Conservation (phyloP, 2,113 vertebrate species). For the Gnathonemus longibarbis region DNA sequence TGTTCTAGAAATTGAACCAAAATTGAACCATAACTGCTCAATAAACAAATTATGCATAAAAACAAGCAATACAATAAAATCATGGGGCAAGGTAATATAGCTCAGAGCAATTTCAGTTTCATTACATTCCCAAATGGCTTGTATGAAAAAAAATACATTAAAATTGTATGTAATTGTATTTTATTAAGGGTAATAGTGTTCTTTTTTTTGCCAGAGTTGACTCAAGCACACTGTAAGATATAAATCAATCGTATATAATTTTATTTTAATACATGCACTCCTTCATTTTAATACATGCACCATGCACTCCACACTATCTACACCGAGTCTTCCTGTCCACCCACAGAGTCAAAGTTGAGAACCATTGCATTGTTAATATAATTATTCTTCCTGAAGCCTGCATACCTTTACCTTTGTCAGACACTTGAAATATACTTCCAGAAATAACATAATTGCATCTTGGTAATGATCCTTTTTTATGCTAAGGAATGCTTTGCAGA, state of each 20-base stretch:
- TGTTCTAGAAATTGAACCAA: not conserved
- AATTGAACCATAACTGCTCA: not conserved
- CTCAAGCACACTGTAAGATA: not conserved
- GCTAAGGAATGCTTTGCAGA: not conserved
- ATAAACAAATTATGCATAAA: not conserved
- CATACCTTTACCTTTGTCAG: not conserved
- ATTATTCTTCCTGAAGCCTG: not conserved
- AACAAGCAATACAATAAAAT: not conserved
- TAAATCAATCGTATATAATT: not conserved
- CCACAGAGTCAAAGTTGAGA: not conserved
- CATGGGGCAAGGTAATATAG: not conserved
- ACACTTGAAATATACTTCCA: not conserved
- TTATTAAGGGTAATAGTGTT: not conserved
- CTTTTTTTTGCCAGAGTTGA: not conserved
- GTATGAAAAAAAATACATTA: not conserved
- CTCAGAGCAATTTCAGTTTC: not conserved
- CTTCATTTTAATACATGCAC: not conserved
- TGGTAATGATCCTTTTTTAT: not conserved
- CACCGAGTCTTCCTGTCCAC: not conserved
- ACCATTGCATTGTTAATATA: not conserved
- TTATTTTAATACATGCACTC: not conserved
- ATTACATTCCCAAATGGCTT: not conserved
- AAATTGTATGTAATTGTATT: not conserved
- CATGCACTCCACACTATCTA: not conserved
- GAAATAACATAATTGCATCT: not conserved